phyloP scores from a whole-genome alignment of 2,888 invertebrate species.

The Melieria picta region DNA sequence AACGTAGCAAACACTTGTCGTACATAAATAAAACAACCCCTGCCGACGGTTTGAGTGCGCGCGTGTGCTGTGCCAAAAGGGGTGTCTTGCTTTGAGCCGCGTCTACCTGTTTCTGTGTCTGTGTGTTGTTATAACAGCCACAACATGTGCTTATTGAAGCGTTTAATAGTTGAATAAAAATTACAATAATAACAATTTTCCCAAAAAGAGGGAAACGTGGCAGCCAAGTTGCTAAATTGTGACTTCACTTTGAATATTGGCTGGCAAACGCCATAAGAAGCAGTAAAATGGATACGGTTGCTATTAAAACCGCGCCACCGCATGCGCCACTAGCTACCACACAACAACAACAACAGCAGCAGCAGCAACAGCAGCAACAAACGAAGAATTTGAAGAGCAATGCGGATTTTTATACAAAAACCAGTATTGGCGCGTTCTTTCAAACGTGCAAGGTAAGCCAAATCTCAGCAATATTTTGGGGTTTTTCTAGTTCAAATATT shows the following conservation, averaged over 20 bases:
- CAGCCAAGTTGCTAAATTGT: background rate
- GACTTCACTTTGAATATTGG: background rate
- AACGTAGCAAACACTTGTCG: too few species aligned
- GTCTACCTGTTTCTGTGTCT: background rate
- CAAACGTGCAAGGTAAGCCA: slow-evolving; percentile 67
- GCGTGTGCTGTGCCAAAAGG: slow-evolving; percentile 5
- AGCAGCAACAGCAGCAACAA: slow-evolving; percentile 41
- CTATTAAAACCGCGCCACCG: slow-evolving; percentile 60
- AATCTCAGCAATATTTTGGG: too few species aligned
- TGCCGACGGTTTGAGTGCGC: too few species aligned
- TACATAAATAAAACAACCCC: too few species aligned
- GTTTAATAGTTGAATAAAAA: slow-evolving; percentile 31
- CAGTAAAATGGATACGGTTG: slow-evolving; percentile 58
- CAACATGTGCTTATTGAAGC: slow-evolving; percentile 23
- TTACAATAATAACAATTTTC: background rate
- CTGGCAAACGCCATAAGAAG: slow-evolving; percentile 5
- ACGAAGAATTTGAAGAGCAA: slow-evolving; percentile 23
- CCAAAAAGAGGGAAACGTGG: background rate
- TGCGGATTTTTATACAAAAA: slow-evolving; percentile 46
- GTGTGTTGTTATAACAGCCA: background rate
- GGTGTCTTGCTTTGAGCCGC: slow-evolving; percentile 3
- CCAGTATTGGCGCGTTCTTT: slow-evolving; percentile 65
- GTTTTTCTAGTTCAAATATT: too few species aligned
- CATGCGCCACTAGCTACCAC: slow-evolving; percentile 57
- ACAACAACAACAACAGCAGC: slow-evolving; percentile 41